Evolutionary conservation across 1,140 invertebrate species (phyloP), one percentile per base, ranked within the genome.

Genomic region (Oppia nitens): DNA sequence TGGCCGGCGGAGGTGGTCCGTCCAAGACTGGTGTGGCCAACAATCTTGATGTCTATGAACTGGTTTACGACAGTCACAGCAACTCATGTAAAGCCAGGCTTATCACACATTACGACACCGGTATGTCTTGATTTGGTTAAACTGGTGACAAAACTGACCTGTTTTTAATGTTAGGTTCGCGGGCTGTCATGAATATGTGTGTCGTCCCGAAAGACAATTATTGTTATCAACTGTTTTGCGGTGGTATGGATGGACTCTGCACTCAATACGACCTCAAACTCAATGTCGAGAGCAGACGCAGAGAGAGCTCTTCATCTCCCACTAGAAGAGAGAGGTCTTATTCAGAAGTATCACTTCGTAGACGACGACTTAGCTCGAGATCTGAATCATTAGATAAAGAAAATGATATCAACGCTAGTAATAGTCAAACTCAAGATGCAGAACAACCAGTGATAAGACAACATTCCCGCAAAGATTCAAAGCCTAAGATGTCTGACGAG

Each of bases 21-120:
- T 83, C 89, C 21, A 95, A 92, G 74, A 96, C 91, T 48, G 93
- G 93, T 24, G 84, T 98, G 59, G 81, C 83, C 20, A 97, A 98
- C 79, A 87, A 87, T 72, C 20, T 62, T 12, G 59, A 63, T 20
- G 54, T 63, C 9, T 63, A 63, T 48, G 59, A 63, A 49, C 51
- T 63, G 23, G 12, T 52, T 52, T 51, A 62, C 21, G 59, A 54
- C 48, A 47, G 17, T 2, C 6, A 29, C 3, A 45, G 6, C 17
- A 53, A 60, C 28, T 17, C 57, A 1, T 50, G 23, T 23, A 47
- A 27, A 53, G 57, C 49, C 6, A 54, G 9, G 6, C 29, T 49
- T n/a, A 28, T 26, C 4, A 21, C 45, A 14, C 60, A 27, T 47
- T 53, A 52, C 27, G 60, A 61, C 53, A 62, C 27, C 21, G 57